Base-by-base conservation (phyloP, 2,888 invertebrate species). In the Macaria notata region DNA sequence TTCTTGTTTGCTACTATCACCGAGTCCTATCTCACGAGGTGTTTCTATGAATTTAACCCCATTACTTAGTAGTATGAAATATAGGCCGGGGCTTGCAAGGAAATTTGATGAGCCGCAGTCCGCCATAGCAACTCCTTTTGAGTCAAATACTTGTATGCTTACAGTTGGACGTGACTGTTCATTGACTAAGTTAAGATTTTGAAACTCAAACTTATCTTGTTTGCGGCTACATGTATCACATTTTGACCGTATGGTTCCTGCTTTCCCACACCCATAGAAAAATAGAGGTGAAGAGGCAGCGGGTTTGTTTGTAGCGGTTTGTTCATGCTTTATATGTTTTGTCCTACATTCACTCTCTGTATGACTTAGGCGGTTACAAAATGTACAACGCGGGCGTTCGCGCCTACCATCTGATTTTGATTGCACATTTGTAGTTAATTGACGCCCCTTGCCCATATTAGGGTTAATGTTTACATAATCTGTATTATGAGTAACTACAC, bases 21-120 rank as follows among this genome's bases (percentile, higher is more conserved):
- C 49, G 41, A 49, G 49, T 3, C 30, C 41, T 31, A 49, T 31
- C 3, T 39, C n/a, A 19, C 41, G 49, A 8, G n/a, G 31, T 5
- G 41, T 49, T 31, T 49, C 48, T 4, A 2, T n/a, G 31, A 48
- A 48, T n/a, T 38, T 30, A 1, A 30, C 31, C 5, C 41, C 48
- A n/a, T n/a, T 48, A 48, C 39, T 30, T 3, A 9, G 4, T 4
- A 48, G 48, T 48, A 48, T 48, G n/a, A n/a, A 6, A 39, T 48
- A n/a, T 5, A 48, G 48, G 0, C 41, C 48, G 5, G 48, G 47
- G 36, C 47, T 47, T 9, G 47, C 33, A n/a, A 36, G 9, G 19
- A 33, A 36, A 8, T 19, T 1, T 31, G 48, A 31, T 9, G 31
- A 31, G 31, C 42, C 46, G 31, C 31, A 31, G 9, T 46, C 31